Evolutionary conservation across 2,888 invertebrate species (phyloP).

Genomic region (Andrena minutula): DNA sequence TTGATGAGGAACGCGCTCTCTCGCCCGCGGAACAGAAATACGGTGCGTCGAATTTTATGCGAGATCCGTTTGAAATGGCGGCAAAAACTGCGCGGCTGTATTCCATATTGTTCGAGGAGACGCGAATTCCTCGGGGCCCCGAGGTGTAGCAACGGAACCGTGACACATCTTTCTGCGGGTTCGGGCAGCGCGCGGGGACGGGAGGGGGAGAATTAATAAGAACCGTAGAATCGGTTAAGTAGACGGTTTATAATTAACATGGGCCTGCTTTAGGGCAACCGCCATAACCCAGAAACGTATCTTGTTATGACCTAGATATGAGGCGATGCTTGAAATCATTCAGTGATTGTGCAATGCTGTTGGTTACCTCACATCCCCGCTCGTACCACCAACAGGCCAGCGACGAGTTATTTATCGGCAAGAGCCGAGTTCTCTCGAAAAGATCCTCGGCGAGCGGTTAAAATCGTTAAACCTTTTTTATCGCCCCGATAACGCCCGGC

Average conservation of each 20-base stretch:
- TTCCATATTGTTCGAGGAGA: conserved; percentile 46
- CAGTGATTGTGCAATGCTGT: conserved; percentile 84
- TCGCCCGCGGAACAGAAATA: not conserved
- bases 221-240: conserved; percentile 54
- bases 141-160: not conserved
- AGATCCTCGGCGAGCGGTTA: conserved; percentile 57
- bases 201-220: not conserved
- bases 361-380: conserved; percentile 84
- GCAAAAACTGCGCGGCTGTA: not conserved
- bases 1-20: not conserved
- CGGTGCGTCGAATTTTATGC: not conserved
- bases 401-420: conserved; percentile 79
- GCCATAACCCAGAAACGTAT: conserved; percentile 85
- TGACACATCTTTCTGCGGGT: conserved; percentile 12
- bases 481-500: not conserved
- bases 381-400: conserved; percentile 74
- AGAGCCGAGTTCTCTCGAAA: conserved; percentile 70
- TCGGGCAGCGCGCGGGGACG: not conserved
- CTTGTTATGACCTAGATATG: conserved; percentile 85
- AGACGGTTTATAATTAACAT: conserved; percentile 78
- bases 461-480: conserved; percentile 39
- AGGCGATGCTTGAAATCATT: conserved; percentile 86
- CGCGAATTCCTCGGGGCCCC: not conserved
- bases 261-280: conserved; percentile 83
- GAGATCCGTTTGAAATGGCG: not conserved